Percentiles rank a stretch among this genome's conserved stretches.
phyloP scores from a whole-genome alignment of 1,140 invertebrate genomes.

The Polypedilum pembai region DNA sequence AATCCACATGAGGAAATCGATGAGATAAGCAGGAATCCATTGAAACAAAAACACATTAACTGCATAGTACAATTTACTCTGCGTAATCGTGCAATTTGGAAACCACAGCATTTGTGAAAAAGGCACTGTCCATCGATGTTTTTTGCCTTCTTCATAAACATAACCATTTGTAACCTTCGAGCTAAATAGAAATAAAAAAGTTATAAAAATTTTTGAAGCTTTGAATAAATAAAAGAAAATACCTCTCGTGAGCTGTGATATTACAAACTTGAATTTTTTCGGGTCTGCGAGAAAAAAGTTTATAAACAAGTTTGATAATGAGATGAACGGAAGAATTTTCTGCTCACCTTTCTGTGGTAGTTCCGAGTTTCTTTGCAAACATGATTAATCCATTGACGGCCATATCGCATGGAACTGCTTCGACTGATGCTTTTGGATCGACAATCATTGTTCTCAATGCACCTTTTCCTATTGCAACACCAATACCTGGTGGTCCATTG shows the following conservation, averaged over 20 bases:
- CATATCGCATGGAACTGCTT: conserved; percentile 80
- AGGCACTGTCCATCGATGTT: conserved; percentile 60
- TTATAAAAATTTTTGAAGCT: no score
- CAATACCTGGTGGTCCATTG: conserved; percentile 72
- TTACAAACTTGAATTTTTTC: conserved; percentile 64
- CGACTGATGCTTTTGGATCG: conserved; percentile 53
- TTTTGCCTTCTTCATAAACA: conserved; percentile 62
- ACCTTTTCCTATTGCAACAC: conserved; percentile 73
- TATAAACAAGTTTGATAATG: background rate
- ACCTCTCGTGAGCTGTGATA: conserved; percentile 57
- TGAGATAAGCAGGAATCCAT: conserved; percentile 75
- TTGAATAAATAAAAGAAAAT: no score
- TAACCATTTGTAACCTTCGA: conserved; percentile 71
- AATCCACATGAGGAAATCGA: conserved; percentile 73
- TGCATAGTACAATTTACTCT: conserved; percentile 60
- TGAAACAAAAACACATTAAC: conserved; percentile 76
- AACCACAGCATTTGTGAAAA: conserved; percentile 77
- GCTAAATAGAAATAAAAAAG: background rate
- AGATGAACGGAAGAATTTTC: background rate
- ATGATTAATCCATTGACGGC: conserved; percentile 73
- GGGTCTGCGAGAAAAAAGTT: conserved; percentile 44
- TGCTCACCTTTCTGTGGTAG: conserved; percentile 31
- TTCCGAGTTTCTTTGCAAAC: conserved; percentile 54
- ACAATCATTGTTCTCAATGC: conserved; percentile 78
- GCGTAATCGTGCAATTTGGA: conserved; percentile 68